Conservation (phyloP, 2,113 vertebrate genomes). For the Hemicordylus capensis region DNA sequence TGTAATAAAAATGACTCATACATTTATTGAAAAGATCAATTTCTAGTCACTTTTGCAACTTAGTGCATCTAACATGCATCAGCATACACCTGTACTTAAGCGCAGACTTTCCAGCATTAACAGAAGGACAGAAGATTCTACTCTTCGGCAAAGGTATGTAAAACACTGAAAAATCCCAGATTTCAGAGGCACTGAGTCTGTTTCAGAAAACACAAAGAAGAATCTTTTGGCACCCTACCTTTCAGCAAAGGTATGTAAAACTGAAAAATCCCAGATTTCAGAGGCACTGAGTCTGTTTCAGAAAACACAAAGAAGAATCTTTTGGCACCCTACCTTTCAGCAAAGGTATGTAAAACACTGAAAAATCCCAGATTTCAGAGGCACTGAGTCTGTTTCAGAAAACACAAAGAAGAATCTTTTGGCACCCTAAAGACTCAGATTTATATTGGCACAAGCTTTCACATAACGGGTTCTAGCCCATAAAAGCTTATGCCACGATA, state of each 20-base stretch:
- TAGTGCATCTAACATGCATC: neutral
- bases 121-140: no score
- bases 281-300: neutral
- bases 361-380: neutral
- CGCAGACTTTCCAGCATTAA: no score
- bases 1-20: neutral
- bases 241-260: neutral
- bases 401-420: neutral
- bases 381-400: neutral
- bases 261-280: neutral
- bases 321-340: neutral
- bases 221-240: neutral
- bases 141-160: neutral
- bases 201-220: neutral
- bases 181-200: neutral
- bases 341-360: neutral
- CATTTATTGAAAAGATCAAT: neutral
- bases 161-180: neutral
- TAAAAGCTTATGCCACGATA: neutral
- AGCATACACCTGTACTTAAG: neutral
- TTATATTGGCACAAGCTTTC: neutral
- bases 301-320: neutral
- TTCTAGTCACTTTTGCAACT: neutral
- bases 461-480: neutral
- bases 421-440: neutral